Base-by-base conservation (phyloP, 2,797 vertebrate genomes). In the Megaceryle alcyon region DNA sequence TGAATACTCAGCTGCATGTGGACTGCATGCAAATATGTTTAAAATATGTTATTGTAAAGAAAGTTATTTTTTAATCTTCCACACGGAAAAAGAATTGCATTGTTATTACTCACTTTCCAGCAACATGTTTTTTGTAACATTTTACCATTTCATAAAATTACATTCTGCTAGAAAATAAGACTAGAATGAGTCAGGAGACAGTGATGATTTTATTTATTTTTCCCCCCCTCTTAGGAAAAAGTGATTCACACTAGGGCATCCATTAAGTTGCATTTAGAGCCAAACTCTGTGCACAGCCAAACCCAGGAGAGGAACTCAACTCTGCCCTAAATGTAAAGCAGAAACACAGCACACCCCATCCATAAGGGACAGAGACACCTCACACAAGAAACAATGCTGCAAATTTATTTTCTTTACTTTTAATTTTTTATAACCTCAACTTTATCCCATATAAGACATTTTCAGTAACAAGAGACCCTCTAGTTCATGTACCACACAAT, bases 341-440 rank as follows among this genome's bases (percentile, higher is more conserved):
- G 57, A 88, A 93, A 76, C 56, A 73, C 35, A 85, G 54, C 57
- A 81, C 82, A 90, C 35, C 77, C 65, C 73, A 92, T 94, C 91
- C 91, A 6, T 92, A 70, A 91, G 25, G 92, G 87, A 91, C 92
- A 92, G 79, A 95, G 82, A 96, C 94, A 94, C 87, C 41, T 94
- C 90, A 94, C 85, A 82, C 85, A 72, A 65, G 79, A 93, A 97
- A 93, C 56, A 96, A 75, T 48, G 82, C 75, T n/a, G 72, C 65
- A 93, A 63, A 87, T 96, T 95, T 96, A 96, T 96, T 94, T 94
- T 93, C 88, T 88, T 94, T 53, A 84, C 37, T 82, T 81, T 90
- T 65, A 88, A 65, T 26, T 72, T 91, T 93, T 93, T 65, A 88
- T 94, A 96, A 88, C 92, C 78, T 95, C 93, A 90, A 59, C 83